phyloP scores from a whole-genome alignment of 2,888 invertebrate species.

The Phragmatobia fuliginosa region DNA sequence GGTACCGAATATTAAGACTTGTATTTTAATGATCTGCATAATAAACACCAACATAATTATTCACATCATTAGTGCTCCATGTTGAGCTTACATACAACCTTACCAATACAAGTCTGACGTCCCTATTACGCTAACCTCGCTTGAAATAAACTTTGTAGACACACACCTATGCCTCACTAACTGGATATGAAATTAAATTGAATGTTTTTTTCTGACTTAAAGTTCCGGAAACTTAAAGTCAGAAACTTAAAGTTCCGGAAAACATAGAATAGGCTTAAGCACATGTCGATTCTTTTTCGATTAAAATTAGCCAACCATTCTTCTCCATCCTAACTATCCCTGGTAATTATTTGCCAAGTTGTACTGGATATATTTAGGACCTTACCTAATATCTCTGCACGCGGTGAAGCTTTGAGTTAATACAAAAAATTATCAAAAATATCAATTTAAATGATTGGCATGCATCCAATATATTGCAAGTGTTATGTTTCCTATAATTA shows the following conservation, averaged over 20 bases:
- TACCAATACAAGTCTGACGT: background rate
- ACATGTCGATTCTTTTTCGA: background rate
- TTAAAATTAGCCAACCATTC: background rate
- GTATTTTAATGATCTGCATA: too few species aligned
- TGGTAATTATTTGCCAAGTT: constrained; percentile 9
- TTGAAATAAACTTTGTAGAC: background rate
- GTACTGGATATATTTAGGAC: background rate
- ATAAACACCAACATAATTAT: too few species aligned
- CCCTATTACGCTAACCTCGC: background rate
- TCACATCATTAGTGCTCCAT: background rate
- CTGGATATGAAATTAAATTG: background rate
- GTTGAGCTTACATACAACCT: background rate
- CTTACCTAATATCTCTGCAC: background rate
- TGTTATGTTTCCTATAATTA: too few species aligned
- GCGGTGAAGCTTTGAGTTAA: background rate
- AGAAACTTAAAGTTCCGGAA: background rate
- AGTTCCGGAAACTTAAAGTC: background rate
- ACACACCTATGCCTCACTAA: background rate
- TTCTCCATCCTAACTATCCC: background rate
- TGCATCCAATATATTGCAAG: too few species aligned
- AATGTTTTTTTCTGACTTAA: background rate
- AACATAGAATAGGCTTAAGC: background rate
- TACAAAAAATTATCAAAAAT: background rate
- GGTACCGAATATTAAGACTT: too few species aligned
- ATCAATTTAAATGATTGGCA: too few species aligned